Evolutionary conservation across 2,797 vertebrate species (phyloP), one percentile per base, ranked within the genome.

Genomic region (Uromys caudimaculatus): DNA sequence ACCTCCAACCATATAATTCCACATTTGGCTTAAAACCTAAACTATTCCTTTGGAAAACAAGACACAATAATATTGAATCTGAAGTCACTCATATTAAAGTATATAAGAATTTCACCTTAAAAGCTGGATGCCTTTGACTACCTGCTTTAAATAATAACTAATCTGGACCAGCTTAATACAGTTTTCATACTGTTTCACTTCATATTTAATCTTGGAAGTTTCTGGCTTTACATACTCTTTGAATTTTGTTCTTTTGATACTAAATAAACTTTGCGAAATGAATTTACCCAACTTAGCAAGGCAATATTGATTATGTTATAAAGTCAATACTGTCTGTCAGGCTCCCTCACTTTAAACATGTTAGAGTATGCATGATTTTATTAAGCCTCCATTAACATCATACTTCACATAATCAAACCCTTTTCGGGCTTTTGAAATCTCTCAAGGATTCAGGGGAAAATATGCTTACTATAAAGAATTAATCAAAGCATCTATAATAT

Each of bases 181-280:
- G 92, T 94, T 97, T 98, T 97, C 97, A 96, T 92, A 98, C 97
- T 97, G 96, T 97, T 98, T 98, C 95, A 96, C 97, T 96, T 0
- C 0, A 95, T 98, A 98, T 97, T 98, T 88, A 98, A 98, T 97
- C 98, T 97, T 98, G 95, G 85, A 97, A 98, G 96, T 92, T 96
- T 92, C n/a, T 97, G 95, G 92, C 96, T 98, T 98, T 98, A 97
- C 96, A 96, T 97, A 97, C 97, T 98, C 97, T 98, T 97, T 98
- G 97, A 98, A 98, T 98, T 97, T 97, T 91, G 85, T 97, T 97
- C 97, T 98, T 98, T 98, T 98, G 93, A 98, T 98, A 98, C 97
- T 95, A 98, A 98, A 97, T 98, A 98, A 97, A 98, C 98, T 98
- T 98, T 98, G 94, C 97, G 96, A 98, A 98, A 95, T 97, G 94